phyloP scores from a whole-genome alignment of 2,888 invertebrate species.

The Drosophila lacicola region DNA sequence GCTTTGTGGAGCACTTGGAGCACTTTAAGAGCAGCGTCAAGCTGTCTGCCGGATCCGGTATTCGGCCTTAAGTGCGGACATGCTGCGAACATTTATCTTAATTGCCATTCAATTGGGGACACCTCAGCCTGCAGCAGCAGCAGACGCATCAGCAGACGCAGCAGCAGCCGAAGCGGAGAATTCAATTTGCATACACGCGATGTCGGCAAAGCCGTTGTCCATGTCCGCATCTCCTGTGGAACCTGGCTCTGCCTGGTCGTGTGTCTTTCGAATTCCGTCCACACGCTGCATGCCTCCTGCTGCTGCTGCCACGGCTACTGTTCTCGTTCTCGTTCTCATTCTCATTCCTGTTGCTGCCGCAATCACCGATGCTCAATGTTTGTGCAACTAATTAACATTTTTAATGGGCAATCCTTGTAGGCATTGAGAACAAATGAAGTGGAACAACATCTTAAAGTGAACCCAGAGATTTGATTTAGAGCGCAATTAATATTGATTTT shows the following conservation, averaged over 20 bases:
- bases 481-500: slow-evolving; percentile 55
- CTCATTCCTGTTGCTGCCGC: slow-evolving; percentile 31
- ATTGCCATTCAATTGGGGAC: slow-evolving; percentile 78
- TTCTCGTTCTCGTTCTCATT: neutral
- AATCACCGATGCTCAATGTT: slow-evolving; percentile 76
- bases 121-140: slow-evolving; percentile 31
- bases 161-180: slow-evolving; percentile 31
- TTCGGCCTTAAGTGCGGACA: slow-evolving; percentile 70
- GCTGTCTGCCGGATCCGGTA: slow-evolving; percentile 20
- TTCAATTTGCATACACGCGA: slow-evolving; percentile 78
- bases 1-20: neutral
- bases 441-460: slow-evolving; percentile 52
- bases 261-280: slow-evolving; percentile 50
- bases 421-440: slow-evolving; percentile 60
- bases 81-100: slow-evolving; percentile 78
- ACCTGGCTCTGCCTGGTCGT: slow-evolving; percentile 28
- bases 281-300: slow-evolving; percentile 21
- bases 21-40: slow-evolving; percentile 35
- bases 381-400: slow-evolving; percentile 79
- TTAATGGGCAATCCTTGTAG: slow-evolving; percentile 77
- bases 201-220: slow-evolving; percentile 37
- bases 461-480: slow-evolving; percentile 62
- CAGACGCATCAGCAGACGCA: slow-evolving; percentile 18
- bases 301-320: slow-evolving; percentile 4
- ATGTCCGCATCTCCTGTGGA: slow-evolving; percentile 19